Evolutionary conservation across 2,113 vertebrate species (phyloP).

Genomic region (Cyprinodon brontotheroides): DNA sequence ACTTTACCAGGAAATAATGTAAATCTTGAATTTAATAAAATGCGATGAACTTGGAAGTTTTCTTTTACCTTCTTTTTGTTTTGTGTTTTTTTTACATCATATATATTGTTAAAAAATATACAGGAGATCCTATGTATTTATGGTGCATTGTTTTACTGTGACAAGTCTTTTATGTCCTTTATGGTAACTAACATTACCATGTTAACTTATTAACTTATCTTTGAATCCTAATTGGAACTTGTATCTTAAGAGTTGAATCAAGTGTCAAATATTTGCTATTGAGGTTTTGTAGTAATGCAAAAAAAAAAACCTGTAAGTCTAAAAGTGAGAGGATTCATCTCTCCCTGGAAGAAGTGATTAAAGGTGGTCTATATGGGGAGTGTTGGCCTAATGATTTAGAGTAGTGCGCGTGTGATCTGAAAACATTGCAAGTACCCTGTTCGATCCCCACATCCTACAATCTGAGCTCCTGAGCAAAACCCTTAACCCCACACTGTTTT

Average conservation of each 20-base stretch:
- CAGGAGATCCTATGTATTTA: background rate
- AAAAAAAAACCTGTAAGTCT: no score
- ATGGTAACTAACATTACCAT: background rate
- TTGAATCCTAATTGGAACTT: background rate
- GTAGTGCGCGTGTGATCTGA: no score
- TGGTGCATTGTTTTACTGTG: background rate
- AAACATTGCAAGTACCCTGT: no score
- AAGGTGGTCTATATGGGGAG: no score
- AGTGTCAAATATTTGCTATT: background rate
- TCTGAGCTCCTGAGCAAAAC: no score
- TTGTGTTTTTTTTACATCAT: background rate
- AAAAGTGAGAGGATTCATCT: no score
- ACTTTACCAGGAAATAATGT: background rate
- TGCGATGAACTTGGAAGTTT: background rate
- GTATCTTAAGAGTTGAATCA: background rate
- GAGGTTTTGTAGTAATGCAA: no score
- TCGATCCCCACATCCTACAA: no score
- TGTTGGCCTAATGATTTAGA: no score
- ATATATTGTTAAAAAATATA: background rate
- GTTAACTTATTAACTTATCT: background rate
- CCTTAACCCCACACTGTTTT: no score
- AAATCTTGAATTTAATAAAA: background rate
- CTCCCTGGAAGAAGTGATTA: no score
- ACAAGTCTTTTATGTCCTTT: background rate
- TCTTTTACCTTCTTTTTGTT: no score